Evolutionary conservation across 2,113 vertebrate genomes (phyloP).

Genomic region (Casuarius casuarius): DNA sequence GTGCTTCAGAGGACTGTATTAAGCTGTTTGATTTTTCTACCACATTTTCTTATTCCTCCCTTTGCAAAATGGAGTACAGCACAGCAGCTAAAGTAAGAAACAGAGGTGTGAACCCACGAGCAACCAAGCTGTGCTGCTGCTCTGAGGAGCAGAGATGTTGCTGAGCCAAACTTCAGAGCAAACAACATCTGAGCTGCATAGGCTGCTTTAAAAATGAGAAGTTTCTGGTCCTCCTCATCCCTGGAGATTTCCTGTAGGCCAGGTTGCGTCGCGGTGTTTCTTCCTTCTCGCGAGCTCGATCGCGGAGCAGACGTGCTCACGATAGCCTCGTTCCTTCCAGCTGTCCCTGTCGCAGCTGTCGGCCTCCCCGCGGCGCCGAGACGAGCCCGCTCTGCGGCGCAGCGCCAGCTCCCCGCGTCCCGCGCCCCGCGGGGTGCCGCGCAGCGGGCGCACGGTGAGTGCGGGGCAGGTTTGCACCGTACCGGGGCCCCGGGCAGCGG

Average conservation of each 20-base stretch:
- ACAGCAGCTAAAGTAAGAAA: background rate
- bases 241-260: accelerated
- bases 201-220: background rate
- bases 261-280: background rate
- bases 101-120: background rate
- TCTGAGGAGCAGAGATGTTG: accelerated
- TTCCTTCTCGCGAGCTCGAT: too few relatives aligned
- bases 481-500: too few relatives aligned
- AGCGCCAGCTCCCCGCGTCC: conserved; percentile 47
- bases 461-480: too few relatives aligned
- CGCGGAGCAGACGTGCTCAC: accelerated
- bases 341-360: conserved; percentile 89
- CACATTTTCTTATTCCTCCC: background rate
- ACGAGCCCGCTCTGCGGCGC: conserved; percentile 56
- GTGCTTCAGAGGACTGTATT: background rate
- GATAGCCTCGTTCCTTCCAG: conserved; percentile 69
- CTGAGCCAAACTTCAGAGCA: background rate
- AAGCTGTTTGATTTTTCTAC: background rate
- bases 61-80: background rate
- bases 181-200: accelerated
- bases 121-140: background rate
- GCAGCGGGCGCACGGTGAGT: conserved; percentile 81
- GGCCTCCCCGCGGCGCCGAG: conserved; percentile 68
- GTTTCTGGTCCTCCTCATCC: background rate
- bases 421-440: conserved; percentile 74